These are phyloP conservation scores for Daubentonia madagascariensis DNA, from an alignment of 2,113 vertebrate genomes.

Conservation along the genomic window DNA sequence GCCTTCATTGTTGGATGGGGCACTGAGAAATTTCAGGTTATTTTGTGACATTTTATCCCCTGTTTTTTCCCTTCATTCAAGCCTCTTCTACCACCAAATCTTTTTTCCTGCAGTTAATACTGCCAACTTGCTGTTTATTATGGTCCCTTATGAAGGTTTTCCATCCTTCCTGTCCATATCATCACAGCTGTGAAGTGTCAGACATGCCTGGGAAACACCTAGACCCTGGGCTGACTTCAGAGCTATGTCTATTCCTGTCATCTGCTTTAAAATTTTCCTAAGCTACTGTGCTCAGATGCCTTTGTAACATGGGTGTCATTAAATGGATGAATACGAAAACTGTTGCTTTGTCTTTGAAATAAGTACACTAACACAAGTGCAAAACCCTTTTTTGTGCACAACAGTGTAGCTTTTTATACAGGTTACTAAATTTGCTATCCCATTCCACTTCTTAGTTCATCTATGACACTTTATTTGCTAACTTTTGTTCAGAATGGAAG, in stretches of 20 bases:
- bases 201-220: not conserved
- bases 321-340: not conserved
- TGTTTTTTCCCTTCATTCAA: not conserved
- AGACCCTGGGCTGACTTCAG: not conserved
- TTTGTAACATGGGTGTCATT: not conserved
- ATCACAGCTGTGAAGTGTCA: not conserved
- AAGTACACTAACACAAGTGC: not conserved
- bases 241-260: not conserved
- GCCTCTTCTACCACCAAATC: not conserved
- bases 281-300: not conserved
- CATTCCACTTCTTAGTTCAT: not conserved
- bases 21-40: not conserved
- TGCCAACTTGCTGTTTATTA: not conserved
- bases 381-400: not conserved
- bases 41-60: not conserved
- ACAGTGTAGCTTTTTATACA: not conserved
- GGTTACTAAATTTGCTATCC: not conserved
- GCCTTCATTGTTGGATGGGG: not conserved
- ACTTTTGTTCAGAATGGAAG: conserved; percentile 43
- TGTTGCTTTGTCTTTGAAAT: conserved; percentile 26
- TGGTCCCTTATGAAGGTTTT: not conserved
- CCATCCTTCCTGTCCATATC: not conserved
- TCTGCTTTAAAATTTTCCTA: not conserved
- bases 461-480: conserved; percentile 22
- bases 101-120: not conserved